These are phyloP conservation scores for Eriosoma lanigerum DNA, from an alignment of 1,140 invertebrate species.

Conservation along the genomic window DNA sequence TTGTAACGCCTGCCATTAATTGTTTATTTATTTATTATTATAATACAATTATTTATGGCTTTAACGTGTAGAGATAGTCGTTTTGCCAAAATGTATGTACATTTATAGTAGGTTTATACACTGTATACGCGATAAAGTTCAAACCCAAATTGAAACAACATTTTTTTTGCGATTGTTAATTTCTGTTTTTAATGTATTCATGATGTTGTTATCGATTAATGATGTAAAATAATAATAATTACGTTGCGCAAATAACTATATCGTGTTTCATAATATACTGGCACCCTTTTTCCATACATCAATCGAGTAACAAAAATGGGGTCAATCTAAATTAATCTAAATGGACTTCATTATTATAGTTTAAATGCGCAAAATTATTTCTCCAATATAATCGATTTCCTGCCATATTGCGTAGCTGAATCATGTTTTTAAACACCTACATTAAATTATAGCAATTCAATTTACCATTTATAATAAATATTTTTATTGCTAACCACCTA, in stretches of 20 bases:
- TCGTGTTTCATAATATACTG: background rate
- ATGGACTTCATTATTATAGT: background rate
- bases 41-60: background rate
- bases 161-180: background rate
- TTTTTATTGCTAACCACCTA: too few species aligned
- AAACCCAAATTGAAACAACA: too few species aligned
- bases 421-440: background rate
- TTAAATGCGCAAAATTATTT: background rate
- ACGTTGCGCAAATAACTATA: background rate
- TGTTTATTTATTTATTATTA: background rate
- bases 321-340: background rate
- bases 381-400: background rate
- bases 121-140: background rate
- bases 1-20: too few species aligned
- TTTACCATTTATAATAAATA: too few species aligned
- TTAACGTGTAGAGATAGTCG: too few species aligned
- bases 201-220: background rate
- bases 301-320: conserved; percentile 7
- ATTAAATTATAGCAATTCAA: too few species aligned
- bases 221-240: background rate
- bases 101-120: background rate
- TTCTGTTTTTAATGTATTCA: background rate
- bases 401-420: background rate
- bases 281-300: background rate
- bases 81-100: background rate